Conservation (phyloP, 1,140 invertebrate genomes). For the Ceratitis capitata region DNA sequence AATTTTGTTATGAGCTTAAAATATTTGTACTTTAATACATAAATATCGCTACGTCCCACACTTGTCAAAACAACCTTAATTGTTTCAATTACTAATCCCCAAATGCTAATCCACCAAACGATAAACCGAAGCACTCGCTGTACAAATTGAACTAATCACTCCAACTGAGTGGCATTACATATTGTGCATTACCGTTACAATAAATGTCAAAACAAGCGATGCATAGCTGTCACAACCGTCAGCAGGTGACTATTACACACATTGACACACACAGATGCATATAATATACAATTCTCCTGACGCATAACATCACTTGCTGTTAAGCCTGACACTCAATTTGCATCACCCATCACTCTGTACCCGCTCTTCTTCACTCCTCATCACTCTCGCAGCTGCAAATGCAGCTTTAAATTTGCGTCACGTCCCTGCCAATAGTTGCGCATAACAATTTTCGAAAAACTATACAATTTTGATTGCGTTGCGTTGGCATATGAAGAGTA, state of each 20-base stretch:
- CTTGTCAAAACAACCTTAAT: too few relatives aligned
- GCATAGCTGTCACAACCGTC: not conserved
- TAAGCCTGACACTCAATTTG: too few relatives aligned
- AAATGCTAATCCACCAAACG: not conserved
- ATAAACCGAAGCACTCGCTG: not conserved
- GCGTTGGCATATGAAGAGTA: not conserved
- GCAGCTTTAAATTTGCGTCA: not conserved
- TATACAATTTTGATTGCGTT: constrained; percentile 9
- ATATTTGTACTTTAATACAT: too few relatives aligned
- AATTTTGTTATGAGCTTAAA: too few relatives aligned
- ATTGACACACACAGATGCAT: not conserved
- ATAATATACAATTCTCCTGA: not conserved
- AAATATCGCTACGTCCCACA: too few relatives aligned
- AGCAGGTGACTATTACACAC: not conserved
- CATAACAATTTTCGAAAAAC: constrained; percentile 34
- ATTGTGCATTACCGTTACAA: not conserved
- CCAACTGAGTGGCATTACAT: not conserved
- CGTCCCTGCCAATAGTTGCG: not conserved
- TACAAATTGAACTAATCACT: not conserved
- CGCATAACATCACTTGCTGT: not conserved
- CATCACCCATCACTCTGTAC: not conserved
- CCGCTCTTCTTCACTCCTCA: too few relatives aligned
- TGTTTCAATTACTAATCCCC: too few relatives aligned
- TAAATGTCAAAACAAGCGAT: not conserved
- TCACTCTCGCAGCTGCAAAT: not conserved